These are phyloP conservation scores for Chromis chromis DNA, from an alignment of 2,797 vertebrate genomes.

Conservation along the genomic window DNA sequence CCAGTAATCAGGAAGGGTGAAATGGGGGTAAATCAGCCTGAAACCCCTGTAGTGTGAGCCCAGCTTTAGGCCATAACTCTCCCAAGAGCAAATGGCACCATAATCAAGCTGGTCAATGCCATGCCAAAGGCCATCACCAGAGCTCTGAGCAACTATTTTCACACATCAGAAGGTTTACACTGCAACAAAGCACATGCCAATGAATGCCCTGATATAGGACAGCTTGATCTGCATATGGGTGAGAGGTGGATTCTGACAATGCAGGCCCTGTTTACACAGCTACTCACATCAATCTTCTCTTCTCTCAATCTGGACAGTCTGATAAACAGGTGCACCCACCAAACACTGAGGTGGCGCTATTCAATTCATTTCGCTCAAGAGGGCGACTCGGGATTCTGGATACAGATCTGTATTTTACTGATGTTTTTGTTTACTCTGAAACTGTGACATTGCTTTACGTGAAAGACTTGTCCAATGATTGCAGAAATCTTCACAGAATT, in stretches of 20 bases:
- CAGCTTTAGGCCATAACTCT: no score
- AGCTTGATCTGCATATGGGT: not conserved
- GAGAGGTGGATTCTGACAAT: not conserved
- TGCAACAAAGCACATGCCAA: not conserved
- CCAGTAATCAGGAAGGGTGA: not conserved
- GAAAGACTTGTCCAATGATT: not conserved
- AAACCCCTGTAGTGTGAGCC: not conserved
- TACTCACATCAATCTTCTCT: constrained; percentile 7
- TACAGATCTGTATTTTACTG: no score
- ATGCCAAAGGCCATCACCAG: not conserved
- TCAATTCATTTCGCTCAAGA: not conserved
- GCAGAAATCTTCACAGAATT: not conserved
- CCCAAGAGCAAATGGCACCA: not conserved
- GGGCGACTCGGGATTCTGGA: no score
- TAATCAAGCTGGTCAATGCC: not conserved
- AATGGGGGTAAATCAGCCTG: no score
- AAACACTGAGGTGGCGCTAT: not conserved
- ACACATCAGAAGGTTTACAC: not conserved
- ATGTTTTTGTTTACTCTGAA: no score
- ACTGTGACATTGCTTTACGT: not conserved
- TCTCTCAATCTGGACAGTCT: constrained; percentile 5
- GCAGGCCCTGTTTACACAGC: not conserved
- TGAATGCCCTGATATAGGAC: not conserved
- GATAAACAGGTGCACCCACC: not conserved
- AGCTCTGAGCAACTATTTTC: not conserved